These are phyloP conservation scores for Anisognathus igniventris DNA, from an alignment of 2,797 vertebrate genomes.

Conservation along the genomic window DNA sequence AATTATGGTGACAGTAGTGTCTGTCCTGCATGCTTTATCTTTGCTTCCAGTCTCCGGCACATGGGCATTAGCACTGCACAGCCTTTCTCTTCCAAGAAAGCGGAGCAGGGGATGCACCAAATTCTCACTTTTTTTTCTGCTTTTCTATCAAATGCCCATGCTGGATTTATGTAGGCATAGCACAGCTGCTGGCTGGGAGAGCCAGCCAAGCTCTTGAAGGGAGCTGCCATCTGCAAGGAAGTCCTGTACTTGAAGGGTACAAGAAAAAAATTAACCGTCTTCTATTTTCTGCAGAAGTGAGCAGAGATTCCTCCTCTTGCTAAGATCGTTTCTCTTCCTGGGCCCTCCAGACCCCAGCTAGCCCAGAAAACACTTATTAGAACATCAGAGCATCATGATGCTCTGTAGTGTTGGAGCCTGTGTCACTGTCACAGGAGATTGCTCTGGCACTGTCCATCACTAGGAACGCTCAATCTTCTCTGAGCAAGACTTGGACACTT, in stretches of 20 bases:
- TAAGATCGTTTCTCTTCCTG: background rate
- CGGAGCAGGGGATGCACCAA: background rate
- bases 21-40: background rate
- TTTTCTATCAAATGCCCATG: accelerated
- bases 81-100: background rate
- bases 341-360: background rate
- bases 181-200: background rate
- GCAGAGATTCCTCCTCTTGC: accelerated
- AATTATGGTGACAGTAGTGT: background rate
- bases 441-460: background rate
- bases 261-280: background rate
- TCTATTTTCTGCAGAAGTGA: background rate
- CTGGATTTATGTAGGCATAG: background rate
- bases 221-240: background rate
- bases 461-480: background rate
- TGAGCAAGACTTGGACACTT: background rate
- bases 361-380: background rate
- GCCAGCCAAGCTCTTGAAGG: background rate
- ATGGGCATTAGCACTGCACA: accelerated
- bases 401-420: too few relatives aligned
- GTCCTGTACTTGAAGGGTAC: background rate
- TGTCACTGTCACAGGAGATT: background rate
- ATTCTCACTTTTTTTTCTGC: background rate
- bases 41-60: background rate
- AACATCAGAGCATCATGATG: background rate